These are phyloP conservation scores for Naso thynnoides DNA, from an alignment of 2,797 vertebrate genomes.

Conservation along the genomic window DNA sequence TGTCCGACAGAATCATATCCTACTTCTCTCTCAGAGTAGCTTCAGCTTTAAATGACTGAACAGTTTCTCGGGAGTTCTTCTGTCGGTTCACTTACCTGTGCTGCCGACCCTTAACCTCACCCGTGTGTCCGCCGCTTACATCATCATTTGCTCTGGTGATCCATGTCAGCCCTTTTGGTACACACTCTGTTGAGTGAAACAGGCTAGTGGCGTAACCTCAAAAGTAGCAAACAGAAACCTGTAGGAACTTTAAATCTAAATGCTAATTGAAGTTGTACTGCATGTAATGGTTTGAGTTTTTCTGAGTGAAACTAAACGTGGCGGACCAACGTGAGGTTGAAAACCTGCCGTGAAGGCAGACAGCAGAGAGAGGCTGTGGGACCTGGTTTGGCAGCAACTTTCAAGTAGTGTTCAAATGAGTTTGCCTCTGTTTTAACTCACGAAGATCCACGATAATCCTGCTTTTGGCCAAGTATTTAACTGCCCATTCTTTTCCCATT, in stretches of 20 bases:
- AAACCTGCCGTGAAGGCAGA: neutral
- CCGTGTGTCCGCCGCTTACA: conserved; percentile 7
- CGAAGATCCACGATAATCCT: too few relatives aligned
- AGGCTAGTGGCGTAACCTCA: neutral
- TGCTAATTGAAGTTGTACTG: conserved; percentile 31
- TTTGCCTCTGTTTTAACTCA: neutral
- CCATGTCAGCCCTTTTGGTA: conserved; percentile 17
- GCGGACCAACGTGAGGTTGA: neutral
- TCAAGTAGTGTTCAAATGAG: neutral
- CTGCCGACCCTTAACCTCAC: neutral
- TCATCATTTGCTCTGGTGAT: conserved; percentile 59
- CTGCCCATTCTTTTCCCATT: too few relatives aligned
- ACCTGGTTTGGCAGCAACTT: neutral
- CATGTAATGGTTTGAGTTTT: conserved; percentile 1
- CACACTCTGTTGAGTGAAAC: conserved; percentile 1
- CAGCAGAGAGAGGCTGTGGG: neutral
- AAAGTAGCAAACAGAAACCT: conserved; percentile 1
- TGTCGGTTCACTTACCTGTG: conserved; percentile 9
- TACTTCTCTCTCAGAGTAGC: neutral
- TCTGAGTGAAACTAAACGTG: neutral
- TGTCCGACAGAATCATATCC: neutral
- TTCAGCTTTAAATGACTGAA: neutral
- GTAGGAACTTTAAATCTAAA: conserved; percentile 43
- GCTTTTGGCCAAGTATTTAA: too few relatives aligned
- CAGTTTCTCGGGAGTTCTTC: neutral